Percentiles rank a stretch among this genome's conserved stretches.
Evolutionary conservation across 2,113 vertebrate genomes (phyloP).

Genomic region (Limanda limanda): DNA sequence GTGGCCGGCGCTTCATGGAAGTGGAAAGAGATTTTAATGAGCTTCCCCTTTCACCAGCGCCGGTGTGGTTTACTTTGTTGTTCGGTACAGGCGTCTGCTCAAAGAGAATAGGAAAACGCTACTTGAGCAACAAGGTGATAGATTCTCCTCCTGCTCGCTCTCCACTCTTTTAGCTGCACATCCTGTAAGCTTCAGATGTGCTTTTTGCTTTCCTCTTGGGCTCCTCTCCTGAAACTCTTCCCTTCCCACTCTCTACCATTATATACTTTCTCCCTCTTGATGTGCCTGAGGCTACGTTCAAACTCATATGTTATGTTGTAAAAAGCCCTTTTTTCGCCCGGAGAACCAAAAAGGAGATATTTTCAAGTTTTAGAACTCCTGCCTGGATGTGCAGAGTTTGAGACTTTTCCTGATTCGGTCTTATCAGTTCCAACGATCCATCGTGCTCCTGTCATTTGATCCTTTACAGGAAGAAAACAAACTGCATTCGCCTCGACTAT

Average conservation of each 20-base stretch:
- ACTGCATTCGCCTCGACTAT: not conserved
- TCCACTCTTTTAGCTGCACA: not conserved
- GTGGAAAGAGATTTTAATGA: conserved; percentile 64
- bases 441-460: not conserved
- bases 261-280: not conserved
- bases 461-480: not conserved
- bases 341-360: not conserved
- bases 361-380: not conserved
- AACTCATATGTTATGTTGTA: not conserved
- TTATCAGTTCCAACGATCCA: not conserved
- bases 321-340: not conserved
- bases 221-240: conserved; percentile 17
- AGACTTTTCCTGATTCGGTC: not conserved
- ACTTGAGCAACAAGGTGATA: conserved; percentile 32
- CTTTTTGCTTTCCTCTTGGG: conserved; percentile 29
- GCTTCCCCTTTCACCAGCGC: conserved; percentile 21
- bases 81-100: not conserved
- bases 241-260: not conserved
- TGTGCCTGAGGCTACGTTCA: conserved; percentile 12
- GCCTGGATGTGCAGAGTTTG: not conserved
- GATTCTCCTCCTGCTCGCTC: conserved; percentile 15
- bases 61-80: conserved; percentile 36
- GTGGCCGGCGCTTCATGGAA: conserved; percentile 21
- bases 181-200: conserved; percentile 20
- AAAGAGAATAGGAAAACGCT: not conserved